phyloP scores from a whole-genome alignment of 2,888 invertebrate species.

The Nomada goodeniana region DNA sequence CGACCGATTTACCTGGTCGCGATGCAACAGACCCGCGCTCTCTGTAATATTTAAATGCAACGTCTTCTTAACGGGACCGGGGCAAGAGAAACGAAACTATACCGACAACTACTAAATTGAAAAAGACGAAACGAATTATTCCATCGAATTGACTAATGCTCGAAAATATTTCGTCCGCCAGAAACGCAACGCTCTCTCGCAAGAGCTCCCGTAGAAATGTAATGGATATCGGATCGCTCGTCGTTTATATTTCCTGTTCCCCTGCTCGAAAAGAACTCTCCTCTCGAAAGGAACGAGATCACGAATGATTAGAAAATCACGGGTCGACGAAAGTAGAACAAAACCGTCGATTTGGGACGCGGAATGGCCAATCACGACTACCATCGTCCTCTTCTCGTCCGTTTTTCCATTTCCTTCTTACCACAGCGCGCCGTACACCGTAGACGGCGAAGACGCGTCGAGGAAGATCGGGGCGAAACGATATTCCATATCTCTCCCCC shows the following conservation, averaged over 20 bases:
- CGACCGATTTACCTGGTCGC: not conserved
- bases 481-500: constrained; percentile 10
- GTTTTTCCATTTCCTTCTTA: not conserved
- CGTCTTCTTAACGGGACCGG: too few relatives aligned
- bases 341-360: constrained; percentile 19
- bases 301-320: constrained; percentile 35
- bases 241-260: too few relatives aligned
- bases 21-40: not conserved
- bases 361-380: not conserved
- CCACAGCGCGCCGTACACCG: not conserved
- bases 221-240: too few relatives aligned
- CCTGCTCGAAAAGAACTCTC: not conserved
- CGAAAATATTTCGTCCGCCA: too few relatives aligned
- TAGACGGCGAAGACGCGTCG: not conserved
- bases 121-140: too few relatives aligned
- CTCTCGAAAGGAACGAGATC: not conserved
- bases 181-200: too few relatives aligned
- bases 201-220: too few relatives aligned
- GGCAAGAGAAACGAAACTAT: not conserved
- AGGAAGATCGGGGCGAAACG: not conserved
- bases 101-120: not conserved
- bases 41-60: too few relatives aligned
- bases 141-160: too few relatives aligned
- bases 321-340: constrained; percentile 42
- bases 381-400: not conserved